phyloP scores from a whole-genome alignment of 2,797 vertebrate genomes.

The Acomys russatus region DNA sequence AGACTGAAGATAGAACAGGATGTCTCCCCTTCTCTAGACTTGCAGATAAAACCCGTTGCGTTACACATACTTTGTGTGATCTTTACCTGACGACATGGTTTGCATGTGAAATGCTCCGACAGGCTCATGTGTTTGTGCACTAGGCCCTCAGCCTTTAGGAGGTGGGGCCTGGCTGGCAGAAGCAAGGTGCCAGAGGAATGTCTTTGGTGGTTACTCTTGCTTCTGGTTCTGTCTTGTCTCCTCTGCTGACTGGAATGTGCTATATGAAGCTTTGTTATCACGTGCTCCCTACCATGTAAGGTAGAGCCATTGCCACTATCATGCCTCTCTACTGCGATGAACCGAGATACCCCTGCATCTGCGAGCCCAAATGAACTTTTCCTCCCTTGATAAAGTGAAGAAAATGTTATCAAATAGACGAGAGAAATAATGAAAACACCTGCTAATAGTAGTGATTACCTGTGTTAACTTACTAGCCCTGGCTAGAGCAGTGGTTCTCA shows the following conservation, averaged over 20 bases:
- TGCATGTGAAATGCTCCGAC: background rate
- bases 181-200: background rate
- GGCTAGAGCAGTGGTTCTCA: background rate
- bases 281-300: background rate
- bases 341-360: background rate
- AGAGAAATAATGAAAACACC: background rate
- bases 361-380: background rate
- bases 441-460: background rate
- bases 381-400: background rate
- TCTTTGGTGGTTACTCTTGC: background rate
- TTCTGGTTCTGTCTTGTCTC: background rate
- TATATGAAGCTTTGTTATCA: background rate
- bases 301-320: background rate
- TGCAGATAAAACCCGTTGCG: background rate
- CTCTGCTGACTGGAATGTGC: background rate
- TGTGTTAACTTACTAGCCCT: background rate
- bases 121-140: background rate
- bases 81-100: background rate
- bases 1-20: background rate
- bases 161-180: background rate
- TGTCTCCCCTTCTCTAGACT: background rate
- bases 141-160: background rate
- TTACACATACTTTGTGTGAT: background rate
- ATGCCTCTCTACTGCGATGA: background rate
- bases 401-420: background rate